Evolutionary conservation across 2,113 vertebrate genomes (phyloP).

Genomic region (Columba janthina): DNA sequence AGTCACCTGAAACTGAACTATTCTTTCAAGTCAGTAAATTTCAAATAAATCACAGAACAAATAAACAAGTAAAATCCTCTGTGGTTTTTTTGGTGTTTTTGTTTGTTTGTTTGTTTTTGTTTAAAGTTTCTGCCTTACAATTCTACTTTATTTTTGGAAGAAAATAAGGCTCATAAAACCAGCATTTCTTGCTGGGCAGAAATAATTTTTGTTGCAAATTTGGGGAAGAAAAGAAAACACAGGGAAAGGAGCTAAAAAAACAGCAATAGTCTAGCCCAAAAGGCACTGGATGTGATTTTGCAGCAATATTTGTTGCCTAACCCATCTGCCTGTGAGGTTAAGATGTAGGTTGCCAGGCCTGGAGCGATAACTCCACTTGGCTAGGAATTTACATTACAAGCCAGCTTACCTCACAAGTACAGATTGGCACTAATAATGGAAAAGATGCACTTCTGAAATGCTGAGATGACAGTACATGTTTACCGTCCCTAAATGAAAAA

Average conservation of each 20-base stretch:
- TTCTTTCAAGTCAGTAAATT: background rate
- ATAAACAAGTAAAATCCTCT: background rate
- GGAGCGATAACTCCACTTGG: background rate
- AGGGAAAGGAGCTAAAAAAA: background rate
- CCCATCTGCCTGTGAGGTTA: background rate
- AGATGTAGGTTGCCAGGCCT: background rate
- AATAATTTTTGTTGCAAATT: background rate
- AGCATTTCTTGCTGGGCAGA: background rate
- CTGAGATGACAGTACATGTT: background rate
- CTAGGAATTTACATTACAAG: background rate
- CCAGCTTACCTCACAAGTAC: background rate
- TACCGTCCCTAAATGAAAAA: background rate
- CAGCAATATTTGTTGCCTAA: background rate
- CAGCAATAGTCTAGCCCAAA: background rate
- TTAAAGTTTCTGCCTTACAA: background rate
- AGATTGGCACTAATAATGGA: background rate
- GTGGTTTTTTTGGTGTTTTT: background rate
- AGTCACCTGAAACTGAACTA: background rate
- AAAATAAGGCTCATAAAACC: background rate
- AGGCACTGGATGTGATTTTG: background rate
- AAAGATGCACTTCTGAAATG: background rate
- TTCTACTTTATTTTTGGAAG: background rate
- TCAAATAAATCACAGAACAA: background rate
- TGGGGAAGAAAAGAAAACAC: background rate
- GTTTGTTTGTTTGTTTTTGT: background rate